Conservation (phyloP, 2,113 vertebrate genomes). For the Chaetodon auriga region DNA sequence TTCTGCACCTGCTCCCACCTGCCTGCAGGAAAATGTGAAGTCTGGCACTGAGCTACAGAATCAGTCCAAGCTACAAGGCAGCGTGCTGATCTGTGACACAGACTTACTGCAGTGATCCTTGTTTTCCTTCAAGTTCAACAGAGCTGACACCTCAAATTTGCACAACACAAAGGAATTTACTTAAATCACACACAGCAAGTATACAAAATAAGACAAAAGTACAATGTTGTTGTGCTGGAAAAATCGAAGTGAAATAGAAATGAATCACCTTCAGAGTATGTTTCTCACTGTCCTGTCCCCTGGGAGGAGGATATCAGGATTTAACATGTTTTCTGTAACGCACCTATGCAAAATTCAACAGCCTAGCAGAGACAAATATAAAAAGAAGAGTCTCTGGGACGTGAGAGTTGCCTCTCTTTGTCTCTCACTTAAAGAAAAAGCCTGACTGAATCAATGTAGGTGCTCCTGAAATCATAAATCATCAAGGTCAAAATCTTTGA, state of each 20-base stretch:
- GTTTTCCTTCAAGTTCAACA: neutral
- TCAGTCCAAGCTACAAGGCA: neutral
- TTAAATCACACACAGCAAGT: neutral
- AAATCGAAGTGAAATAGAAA: neutral
- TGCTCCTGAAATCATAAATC: neutral
- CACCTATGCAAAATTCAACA: neutral
- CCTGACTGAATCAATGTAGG: neutral
- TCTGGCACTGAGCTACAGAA: neutral
- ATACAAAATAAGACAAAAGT: slow-evolving; percentile 14
- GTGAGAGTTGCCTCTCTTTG: neutral
- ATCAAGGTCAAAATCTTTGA: neutral
- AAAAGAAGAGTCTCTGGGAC: neutral
- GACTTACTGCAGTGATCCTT: neutral
- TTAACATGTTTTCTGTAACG: neutral
- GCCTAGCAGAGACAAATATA: neutral
- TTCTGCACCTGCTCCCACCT: slow-evolving; percentile 18
- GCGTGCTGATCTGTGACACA: slow-evolving; percentile 4
- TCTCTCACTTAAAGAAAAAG: neutral
- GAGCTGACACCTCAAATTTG: neutral
- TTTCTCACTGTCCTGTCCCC: neutral
- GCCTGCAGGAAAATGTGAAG: slow-evolving; percentile 8
- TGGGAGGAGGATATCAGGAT: neutral
- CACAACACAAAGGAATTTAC: neutral
- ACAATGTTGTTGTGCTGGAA: neutral
- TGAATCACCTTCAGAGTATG: neutral